Evolutionary conservation across 2,113 vertebrate species (phyloP).

Genomic region (Vireo altiloquus): DNA sequence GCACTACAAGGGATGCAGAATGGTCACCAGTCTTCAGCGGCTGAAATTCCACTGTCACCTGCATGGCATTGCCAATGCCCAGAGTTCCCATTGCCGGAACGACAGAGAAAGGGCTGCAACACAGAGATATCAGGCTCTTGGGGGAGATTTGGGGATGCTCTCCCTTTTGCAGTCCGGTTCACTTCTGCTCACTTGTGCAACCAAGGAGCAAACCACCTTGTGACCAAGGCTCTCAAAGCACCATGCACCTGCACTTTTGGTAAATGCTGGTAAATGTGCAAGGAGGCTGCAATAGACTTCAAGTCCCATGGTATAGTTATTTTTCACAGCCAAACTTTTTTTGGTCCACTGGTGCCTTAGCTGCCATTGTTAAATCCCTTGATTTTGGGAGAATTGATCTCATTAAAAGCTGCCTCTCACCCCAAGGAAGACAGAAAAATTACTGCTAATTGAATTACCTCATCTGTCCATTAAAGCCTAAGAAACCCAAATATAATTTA

Average conservation of each 20-base stretch:
- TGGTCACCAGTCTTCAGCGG: conserved; percentile 75
- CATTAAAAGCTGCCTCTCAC: background rate
- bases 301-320: fast-evolving
- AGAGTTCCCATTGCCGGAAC: conserved; percentile 72
- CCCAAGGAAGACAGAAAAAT: background rate
- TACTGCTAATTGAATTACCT: background rate
- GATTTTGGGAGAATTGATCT: background rate
- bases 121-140: background rate
- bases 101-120: conserved; percentile 84
- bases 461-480: background rate
- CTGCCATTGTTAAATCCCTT: background rate
- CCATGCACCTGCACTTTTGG: background rate
- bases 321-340: background rate
- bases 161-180: background rate
- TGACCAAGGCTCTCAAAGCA: background rate
- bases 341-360: background rate
- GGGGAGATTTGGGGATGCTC: background rate
- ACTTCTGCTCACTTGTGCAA: background rate
- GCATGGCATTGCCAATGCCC: conserved; percentile 70
- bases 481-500: background rate
- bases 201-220: background rate
- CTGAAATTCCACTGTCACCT: conserved; percentile 81
- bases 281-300: background rate
- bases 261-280: background rate
- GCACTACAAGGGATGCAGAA: conserved; percentile 69